These are phyloP conservation scores for Ectemnius lituratus DNA, from an alignment of 2,888 invertebrate species.

Conservation along the genomic window DNA sequence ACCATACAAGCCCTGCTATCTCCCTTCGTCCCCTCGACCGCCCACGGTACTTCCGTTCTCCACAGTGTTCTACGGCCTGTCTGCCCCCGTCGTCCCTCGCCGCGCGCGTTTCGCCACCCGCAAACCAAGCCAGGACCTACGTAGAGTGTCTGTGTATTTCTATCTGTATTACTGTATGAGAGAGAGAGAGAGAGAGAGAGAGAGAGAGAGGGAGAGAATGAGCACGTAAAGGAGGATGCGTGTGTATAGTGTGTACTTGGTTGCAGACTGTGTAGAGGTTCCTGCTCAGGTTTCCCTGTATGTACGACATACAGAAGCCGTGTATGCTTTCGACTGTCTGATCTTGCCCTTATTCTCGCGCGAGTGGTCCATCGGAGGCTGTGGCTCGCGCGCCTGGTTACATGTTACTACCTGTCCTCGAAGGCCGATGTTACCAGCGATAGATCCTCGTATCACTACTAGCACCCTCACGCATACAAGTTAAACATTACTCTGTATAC, in stretches of 20 bases:
- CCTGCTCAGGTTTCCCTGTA: neutral
- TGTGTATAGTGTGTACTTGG: neutral
- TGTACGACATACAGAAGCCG: neutral
- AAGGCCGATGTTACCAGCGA: too few relatives aligned
- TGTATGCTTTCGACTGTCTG: slow-evolving; percentile 8
- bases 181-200: too few relatives aligned
- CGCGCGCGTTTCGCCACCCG: slow-evolving; percentile 5
- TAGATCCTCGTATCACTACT: too few relatives aligned
- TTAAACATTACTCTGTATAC: too few relatives aligned
- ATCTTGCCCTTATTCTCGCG: slow-evolving; percentile 24
- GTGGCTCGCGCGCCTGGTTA: neutral
- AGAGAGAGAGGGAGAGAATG: too few relatives aligned
- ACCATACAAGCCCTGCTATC: slow-evolving; percentile 16
- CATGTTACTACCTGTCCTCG: neutral
- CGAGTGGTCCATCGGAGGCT: neutral
- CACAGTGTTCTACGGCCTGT: slow-evolving; percentile 8
- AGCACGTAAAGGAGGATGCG: neutral
- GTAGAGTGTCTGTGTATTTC: neutral
- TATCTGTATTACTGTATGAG: too few relatives aligned
- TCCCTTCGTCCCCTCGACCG: slow-evolving; percentile 10
- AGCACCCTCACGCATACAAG: too few relatives aligned
- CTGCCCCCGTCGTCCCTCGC: neutral
- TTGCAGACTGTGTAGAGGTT: neutral
- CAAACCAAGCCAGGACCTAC: neutral
- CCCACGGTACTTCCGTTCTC: slow-evolving; percentile 28